Percentiles rank a stretch among this genome's conserved stretches.
Evolutionary conservation across 2,797 vertebrate species (phyloP).

Genomic region (Meda fulgida): DNA sequence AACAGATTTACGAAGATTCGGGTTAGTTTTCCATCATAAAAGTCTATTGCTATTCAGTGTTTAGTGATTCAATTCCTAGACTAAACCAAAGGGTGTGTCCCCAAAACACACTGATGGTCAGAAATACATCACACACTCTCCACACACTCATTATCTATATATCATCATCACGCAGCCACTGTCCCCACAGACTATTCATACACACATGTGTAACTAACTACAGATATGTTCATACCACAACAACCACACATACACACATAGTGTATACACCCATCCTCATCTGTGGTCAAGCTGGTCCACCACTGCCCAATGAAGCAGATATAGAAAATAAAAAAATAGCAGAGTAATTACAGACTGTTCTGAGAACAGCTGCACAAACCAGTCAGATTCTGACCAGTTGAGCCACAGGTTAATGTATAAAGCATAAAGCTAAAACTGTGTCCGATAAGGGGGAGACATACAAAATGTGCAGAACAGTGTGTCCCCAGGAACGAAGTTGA

Average conservation of each 20-base stretch:
- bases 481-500: too few relatives aligned
- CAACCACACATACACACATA: constrained; percentile 24
- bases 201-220: constrained; percentile 15
- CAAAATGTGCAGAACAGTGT: too few relatives aligned
- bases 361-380: constrained; percentile 56
- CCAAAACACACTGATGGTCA: constrained; percentile 11
- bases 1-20: neutral
- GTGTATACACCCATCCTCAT: constrained; percentile 35
- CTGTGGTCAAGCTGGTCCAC: constrained; percentile 47
- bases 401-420: constrained; percentile 31
- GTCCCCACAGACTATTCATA: neutral
- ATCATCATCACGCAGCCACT: neutral
- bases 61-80: neutral
- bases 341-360: constrained; percentile 73
- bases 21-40: neutral
- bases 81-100: constrained; percentile 38
- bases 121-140: constrained; percentile 14
- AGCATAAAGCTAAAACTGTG: too few relatives aligned
- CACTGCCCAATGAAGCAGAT: constrained; percentile 66
- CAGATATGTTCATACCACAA: neutral
- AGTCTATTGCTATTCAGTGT: neutral
- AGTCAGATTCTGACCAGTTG: constrained; percentile 1
- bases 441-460: too few relatives aligned
- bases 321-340: constrained; percentile 71
- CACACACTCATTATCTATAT: constrained; percentile 11